These are phyloP conservation scores for Mormyrus iriodes DNA, from an alignment of 2,113 vertebrate genomes.

Conservation along the genomic window DNA sequence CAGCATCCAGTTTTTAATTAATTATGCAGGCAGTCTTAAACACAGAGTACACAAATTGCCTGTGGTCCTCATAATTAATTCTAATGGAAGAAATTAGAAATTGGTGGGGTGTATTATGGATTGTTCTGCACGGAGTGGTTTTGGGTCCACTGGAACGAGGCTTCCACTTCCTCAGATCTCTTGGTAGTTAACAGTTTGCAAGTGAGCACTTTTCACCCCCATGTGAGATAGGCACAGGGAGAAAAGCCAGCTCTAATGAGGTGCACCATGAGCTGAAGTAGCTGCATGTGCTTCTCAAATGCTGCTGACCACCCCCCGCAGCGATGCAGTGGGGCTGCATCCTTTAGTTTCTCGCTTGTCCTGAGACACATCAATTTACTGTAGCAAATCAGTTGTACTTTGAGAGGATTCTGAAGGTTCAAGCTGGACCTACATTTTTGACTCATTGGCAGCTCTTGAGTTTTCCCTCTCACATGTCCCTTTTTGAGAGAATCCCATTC, in stretches of 20 bases:
- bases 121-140: conserved; percentile 62
- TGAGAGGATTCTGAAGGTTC: background rate
- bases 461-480: background rate
- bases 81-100: conserved; percentile 73
- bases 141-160: conserved; percentile 61
- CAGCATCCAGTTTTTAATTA: conserved; percentile 82
- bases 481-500: background rate
- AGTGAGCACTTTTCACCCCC: background rate
- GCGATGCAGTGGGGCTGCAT: background rate
- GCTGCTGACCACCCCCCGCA: background rate
- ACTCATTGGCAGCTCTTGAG: background rate
- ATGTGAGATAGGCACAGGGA: background rate
- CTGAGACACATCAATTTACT: background rate
- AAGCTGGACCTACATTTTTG: background rate
- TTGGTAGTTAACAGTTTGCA: conserved; percentile 12
- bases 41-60: conserved; percentile 71
- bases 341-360: background rate
- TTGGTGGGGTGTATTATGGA: conserved; percentile 68
- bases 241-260: background rate
- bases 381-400: background rate
- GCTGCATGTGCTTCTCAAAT: background rate
- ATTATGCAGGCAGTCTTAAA: conserved; percentile 75
- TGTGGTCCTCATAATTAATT: conserved; percentile 75
- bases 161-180: conserved; percentile 66
- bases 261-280: background rate